Evolutionary conservation across 2,113 vertebrate genomes (phyloP), one percentile per base, ranked within the genome.

Genomic region (Cyphomyrus plagiostoma): DNA sequence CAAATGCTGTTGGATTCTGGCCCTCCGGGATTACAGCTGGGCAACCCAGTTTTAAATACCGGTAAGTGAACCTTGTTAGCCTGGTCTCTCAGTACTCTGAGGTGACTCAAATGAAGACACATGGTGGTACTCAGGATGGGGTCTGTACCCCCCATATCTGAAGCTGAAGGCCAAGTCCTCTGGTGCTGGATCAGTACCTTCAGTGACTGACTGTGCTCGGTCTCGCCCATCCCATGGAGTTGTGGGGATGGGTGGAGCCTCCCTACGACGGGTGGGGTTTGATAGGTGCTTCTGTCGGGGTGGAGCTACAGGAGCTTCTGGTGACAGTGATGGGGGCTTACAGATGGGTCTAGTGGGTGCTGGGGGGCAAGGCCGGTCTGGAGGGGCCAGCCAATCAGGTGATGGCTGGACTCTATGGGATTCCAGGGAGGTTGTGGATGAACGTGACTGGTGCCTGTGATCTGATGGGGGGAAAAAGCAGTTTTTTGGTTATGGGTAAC

Each of bases 121-220:
- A 70, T 30, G n/a, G 62, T 13, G 26, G 62, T 19, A 70, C 62
- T 10, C 3, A 1, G 3, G 3, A 70, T 30, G 62, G 62, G n/a
- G 9, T 26, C 62, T 66, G 62, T n/a, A 26, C 62, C 56, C 56
- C 1, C 26, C 11, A 35, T 13, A 30, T 15, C 80, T 83, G 35
- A 83, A 21, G 39, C 17, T 46, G 5, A 83, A 45, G 39, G 39
- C 30, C 30, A 39, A 10, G 30, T 70, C n/a, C 8, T 66, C 17
- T 58, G 21, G 19, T 4, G 26, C 26, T 80, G 35, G 15, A 19
- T 80, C 35, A 19, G 74, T 90, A 96, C 96, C 96, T 49, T 95
- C 95, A 8, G 94, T 94, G 91, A 94, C 91, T n/a, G 95, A 95
- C 45, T 95, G 95, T 91, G 94, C 92, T 94, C 94, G 94, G 53